Evolutionary conservation across 1,140 invertebrate species (phyloP).

Genomic region (Ooceraea biroi): DNA sequence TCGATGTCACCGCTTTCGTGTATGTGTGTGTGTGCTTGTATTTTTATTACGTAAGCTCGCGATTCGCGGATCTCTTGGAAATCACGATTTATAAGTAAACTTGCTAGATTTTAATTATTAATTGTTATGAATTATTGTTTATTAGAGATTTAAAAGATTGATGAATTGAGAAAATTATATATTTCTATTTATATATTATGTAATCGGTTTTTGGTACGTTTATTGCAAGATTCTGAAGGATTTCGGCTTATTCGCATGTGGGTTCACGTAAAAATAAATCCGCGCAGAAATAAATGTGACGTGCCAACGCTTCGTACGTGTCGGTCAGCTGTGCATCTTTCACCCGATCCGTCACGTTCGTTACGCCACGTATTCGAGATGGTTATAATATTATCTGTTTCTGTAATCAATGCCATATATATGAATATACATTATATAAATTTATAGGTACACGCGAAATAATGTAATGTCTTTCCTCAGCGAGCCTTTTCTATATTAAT

Average conservation of each 20-base stretch:
- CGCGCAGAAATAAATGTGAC: conserved; percentile 26
- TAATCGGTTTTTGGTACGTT: too few relatives aligned
- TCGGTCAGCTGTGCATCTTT: not conserved
- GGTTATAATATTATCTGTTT: not conserved
- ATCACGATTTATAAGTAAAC: not conserved
- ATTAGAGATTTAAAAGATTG: not conserved
- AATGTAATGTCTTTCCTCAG: too few relatives aligned
- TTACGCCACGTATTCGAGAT: not conserved
- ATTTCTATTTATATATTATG: too few relatives aligned
- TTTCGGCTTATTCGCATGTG: not conserved
- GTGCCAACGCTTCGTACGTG: not conserved
- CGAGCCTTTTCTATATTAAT: not conserved
- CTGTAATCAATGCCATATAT: not conserved
- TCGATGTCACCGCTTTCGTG: too few relatives aligned
- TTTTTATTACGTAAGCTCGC: conserved; percentile 13
- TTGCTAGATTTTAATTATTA: not conserved
- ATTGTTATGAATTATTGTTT: not conserved
- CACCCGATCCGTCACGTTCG: not conserved
- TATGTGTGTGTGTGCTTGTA: not conserved
- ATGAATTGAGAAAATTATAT: not conserved
- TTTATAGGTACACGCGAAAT: not conserved
- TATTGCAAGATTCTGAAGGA: not conserved
- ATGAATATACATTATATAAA: not conserved
- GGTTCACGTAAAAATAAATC: conserved; percentile 31
- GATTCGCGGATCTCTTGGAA: not conserved